phyloP scores from a whole-genome alignment of 1,140 invertebrate genomes.

The Bursaphelenchus mucronatus region DNA sequence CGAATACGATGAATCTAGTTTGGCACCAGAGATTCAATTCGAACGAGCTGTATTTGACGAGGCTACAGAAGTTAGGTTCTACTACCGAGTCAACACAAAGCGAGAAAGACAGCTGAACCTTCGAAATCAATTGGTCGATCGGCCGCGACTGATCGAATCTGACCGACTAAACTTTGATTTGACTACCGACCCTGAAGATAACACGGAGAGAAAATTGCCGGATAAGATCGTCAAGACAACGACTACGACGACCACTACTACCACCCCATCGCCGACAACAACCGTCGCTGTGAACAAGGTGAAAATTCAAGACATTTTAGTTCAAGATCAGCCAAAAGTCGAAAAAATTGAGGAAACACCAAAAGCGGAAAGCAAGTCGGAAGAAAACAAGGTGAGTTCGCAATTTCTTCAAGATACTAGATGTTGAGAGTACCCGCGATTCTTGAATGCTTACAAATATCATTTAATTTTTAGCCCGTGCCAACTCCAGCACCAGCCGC shows the following conservation, averaged over 20 bases:
- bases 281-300: slow-evolving; percentile 2
- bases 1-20: slow-evolving; percentile 29
- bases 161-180: slow-evolving; percentile 21
- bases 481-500: not conserved
- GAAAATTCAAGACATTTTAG: not conserved
- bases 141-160: slow-evolving; percentile 16
- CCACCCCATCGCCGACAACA: not conserved
- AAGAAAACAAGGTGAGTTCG: too few relatives aligned
- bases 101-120: slow-evolving; percentile 18
- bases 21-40: slow-evolving; percentile 41
- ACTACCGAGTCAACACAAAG: slow-evolving; percentile 23
- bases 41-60: slow-evolving; percentile 37
- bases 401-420: not conserved
- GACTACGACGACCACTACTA: not conserved
- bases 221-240: not conserved
- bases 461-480: not conserved
- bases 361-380: not conserved
- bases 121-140: slow-evolving; percentile 3
- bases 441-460: not conserved
- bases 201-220: not conserved
- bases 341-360: not conserved
- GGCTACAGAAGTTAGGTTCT: slow-evolving; percentile 26
- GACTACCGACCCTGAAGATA: not conserved
- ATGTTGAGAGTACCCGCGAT: not conserved
- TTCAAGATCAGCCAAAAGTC: not conserved